Percentiles rank a stretch among this genome's conserved stretches.
phyloP scores from a whole-genome alignment of 1,140 invertebrate species.

The Polypedilum vanderplanki region DNA sequence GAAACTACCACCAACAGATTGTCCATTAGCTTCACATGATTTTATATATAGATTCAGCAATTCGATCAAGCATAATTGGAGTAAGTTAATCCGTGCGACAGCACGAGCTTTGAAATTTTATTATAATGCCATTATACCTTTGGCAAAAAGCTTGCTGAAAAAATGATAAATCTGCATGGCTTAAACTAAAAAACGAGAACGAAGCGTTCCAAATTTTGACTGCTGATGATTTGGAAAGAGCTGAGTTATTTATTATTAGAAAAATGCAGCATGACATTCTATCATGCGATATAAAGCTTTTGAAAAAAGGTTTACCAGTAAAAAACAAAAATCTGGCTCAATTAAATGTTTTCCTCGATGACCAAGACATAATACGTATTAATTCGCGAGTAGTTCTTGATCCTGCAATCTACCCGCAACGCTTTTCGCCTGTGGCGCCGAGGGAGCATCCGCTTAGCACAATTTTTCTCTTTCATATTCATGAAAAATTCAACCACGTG shows the following conservation, averaged over 20 bases:
- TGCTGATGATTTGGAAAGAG: background rate
- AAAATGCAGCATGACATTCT: background rate
- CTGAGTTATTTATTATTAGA: background rate
- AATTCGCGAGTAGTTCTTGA: background rate
- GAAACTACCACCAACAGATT: no score
- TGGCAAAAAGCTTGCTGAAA: background rate
- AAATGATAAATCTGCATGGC: background rate
- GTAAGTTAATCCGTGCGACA: no score
- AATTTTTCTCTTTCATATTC: background rate
- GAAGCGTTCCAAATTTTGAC: background rate
- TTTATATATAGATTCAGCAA: no score
- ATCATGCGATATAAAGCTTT: background rate
- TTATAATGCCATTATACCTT: background rate
- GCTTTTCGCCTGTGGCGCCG: background rate
- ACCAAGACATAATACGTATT: background rate
- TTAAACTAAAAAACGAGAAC: background rate
- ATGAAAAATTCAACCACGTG: background rate
- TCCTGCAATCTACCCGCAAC: background rate
- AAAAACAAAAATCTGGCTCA: background rate
- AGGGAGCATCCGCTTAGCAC: background rate
- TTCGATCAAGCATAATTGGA: no score
- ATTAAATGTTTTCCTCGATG: background rate
- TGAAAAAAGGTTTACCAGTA: background rate
- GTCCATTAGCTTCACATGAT: no score
- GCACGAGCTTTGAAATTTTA: background rate